Evolutionary conservation across 2,888 invertebrate genomes (phyloP).

Genomic region (Gastrophysa polygoni): DNA sequence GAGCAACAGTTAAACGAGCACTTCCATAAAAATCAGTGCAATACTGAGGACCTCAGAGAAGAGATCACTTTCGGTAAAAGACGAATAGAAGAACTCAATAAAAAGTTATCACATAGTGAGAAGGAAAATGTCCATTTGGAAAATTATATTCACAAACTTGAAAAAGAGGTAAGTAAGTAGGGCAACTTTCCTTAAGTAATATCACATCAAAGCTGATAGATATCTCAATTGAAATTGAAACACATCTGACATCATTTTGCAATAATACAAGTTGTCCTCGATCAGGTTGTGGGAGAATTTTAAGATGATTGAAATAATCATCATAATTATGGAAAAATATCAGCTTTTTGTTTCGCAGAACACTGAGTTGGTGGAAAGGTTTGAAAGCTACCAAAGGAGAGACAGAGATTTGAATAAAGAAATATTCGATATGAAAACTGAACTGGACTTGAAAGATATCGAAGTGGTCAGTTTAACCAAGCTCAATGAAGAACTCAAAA

Average conservation of each 20-base stretch:
- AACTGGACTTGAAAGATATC: constrained; percentile 41
- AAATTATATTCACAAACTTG: constrained; percentile 30
- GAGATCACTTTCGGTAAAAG: constrained; percentile 37
- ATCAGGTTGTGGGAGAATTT: no score
- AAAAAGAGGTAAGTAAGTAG: constrained; percentile 36
- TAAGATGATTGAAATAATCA: no score
- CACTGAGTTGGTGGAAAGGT: constrained; percentile 38
- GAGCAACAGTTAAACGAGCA: constrained; percentile 44
- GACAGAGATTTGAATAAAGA: constrained; percentile 36
- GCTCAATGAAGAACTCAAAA: constrained; percentile 38
- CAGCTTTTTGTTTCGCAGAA: constrained; percentile 40
- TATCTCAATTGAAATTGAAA: no score
- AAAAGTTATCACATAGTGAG: constrained; percentile 37
- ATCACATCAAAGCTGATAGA: no score
- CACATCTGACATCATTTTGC: no score
- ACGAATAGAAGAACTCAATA: constrained; percentile 39
- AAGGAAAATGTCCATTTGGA: constrained; percentile 40
- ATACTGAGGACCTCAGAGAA: constrained; percentile 44
- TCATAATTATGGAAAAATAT: no score
- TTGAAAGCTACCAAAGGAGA: constrained; percentile 30
- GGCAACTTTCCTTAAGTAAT: no score
- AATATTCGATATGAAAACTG: constrained; percentile 37
- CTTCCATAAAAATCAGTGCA: constrained; percentile 37
- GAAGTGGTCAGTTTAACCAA: constrained; percentile 38
- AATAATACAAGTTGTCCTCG: no score